Evolutionary conservation across 2,113 vertebrate genomes (phyloP).

Genomic region (Callaeas wilsoni): DNA sequence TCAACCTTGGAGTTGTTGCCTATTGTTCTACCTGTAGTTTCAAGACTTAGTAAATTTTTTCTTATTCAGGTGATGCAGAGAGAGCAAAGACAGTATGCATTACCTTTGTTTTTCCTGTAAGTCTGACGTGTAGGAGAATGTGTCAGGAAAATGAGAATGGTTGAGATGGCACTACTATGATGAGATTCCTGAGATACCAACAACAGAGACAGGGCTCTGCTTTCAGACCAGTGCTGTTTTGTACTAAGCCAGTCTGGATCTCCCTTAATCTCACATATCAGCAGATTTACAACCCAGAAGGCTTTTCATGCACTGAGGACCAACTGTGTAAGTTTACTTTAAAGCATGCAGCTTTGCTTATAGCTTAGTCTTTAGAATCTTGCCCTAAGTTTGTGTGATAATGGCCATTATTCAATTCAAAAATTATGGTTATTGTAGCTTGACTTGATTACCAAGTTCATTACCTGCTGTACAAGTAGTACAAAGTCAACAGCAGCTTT

Average conservation of each 20-base stretch:
- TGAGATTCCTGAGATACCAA: neutral
- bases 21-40: neutral
- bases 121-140: neutral
- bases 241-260: neutral
- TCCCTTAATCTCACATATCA: neutral
- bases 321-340: neutral
- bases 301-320: neutral
- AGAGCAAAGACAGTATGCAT: neutral
- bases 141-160: neutral
- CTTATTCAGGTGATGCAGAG: neutral
- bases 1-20: neutral
- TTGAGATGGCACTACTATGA: neutral
- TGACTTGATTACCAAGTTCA: neutral
- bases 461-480: neutral
- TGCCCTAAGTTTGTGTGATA: neutral
- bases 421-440: neutral
- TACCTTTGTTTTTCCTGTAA: neutral
- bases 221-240: neutral
- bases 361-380: neutral
- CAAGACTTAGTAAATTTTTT: neutral
- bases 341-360: neutral
- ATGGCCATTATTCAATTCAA: neutral
- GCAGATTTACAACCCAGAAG: neutral
- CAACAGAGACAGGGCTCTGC: neutral
- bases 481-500: neutral